Evolutionary conservation across 1,140 invertebrate genomes (phyloP).

Genomic region (Hermatobates lingyangjiaoensis): DNA sequence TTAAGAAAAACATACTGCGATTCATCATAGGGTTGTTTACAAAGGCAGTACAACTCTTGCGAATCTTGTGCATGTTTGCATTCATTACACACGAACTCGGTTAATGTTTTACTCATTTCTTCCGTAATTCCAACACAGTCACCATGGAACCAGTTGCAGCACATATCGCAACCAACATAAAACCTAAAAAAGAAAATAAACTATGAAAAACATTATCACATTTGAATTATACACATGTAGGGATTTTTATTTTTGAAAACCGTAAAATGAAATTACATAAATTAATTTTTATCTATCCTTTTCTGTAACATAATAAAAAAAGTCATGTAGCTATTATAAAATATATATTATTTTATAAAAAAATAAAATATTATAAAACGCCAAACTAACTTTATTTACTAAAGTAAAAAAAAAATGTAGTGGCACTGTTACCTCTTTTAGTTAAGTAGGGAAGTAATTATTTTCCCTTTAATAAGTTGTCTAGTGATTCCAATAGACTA

Average conservation of each 20-base stretch:
- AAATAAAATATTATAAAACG: no score
- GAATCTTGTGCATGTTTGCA: constrained; percentile 70
- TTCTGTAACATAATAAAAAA: no score
- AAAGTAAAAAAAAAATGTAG: no score
- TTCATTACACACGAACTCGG: constrained; percentile 74
- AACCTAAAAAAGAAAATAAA: constrained; percentile 41
- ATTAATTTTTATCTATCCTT: not conserved
- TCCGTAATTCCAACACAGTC: constrained; percentile 89
- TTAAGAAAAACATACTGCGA: constrained; percentile 66
- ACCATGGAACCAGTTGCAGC: constrained; percentile 96
- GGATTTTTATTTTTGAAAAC: constrained; percentile 2
- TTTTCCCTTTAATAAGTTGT: no score
- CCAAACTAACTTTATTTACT: no score
- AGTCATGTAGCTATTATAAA: no score
- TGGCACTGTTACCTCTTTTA: no score
- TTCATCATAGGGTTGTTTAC: constrained; percentile 90
- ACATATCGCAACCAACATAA: constrained; percentile 92
- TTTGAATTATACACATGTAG: constrained; percentile 1
- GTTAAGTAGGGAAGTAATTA: no score
- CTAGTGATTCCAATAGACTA: no score
- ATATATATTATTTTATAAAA: no score
- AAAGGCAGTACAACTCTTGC: constrained; percentile 87
- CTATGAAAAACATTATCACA: not conserved
- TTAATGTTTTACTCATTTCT: constrained; percentile 74
- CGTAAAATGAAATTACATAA: not conserved